Base-by-base conservation (phyloP, 2,113 vertebrate genomes). In the Chaetodon auriga region DNA sequence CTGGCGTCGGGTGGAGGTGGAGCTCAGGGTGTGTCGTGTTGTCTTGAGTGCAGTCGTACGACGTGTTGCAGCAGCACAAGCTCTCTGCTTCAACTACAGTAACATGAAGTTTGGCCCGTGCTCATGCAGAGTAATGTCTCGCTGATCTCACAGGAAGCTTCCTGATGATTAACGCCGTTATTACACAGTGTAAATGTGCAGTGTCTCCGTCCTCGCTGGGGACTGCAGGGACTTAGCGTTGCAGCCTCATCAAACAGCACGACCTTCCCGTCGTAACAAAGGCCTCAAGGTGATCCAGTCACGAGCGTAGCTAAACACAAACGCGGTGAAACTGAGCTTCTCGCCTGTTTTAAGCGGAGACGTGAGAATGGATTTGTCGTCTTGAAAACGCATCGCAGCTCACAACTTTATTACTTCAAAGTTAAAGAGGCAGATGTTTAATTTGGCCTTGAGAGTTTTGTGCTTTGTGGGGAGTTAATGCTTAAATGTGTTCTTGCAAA, bases 401-500 rank as follows among this genome's bases (percentile, higher is more conserved):
- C 58, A 68, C 78, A 84, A 80, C 77, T 74, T 75, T 71, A 46
- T 77, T 73, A 43, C 75, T 86, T 81, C 53, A 72, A 81, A 88
- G 81, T 86, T 79, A 19, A 53, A 73, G 74, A 83, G 65, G 78
- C 84, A 77, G 51, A 71, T 87, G 78, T 87, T 86, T 89, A 81
- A 91, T 87, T 90, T 87, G 90, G 79, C 85, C 81, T 70, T 77
- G 63, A 85, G 81, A 88, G 66, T 89, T 82, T 87, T 75, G 65
- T 54, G 21, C 64, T 82, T 89, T 89, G 83, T 83, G 72, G 75
- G 63, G 75, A 86, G 82, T 82, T 90, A 86, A 88, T 90, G 86
- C 88, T 82, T 91, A 79, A 92, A 92, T 80, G 80, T 89, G 78
- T 87, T 87, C 78, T 79, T 78, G 82, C 84, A 87, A 90, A 88